These are phyloP conservation scores for Ophiothrix spiculata DNA, from an alignment of 35 echinoderm and acorn worm genomes.

Conservation along the genomic window DNA sequence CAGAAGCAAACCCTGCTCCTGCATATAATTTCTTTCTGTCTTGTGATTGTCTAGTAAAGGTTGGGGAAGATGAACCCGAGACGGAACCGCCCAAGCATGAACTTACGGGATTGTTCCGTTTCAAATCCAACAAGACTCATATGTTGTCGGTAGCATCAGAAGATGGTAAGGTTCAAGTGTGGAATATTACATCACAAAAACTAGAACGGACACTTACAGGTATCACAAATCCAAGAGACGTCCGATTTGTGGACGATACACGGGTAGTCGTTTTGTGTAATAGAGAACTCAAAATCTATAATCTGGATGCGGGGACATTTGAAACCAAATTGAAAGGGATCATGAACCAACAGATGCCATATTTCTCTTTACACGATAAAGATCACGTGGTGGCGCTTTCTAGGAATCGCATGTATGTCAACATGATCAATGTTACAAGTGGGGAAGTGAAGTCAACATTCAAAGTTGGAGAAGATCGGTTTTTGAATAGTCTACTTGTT, in stretches of 20 bases:
- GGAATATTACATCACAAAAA: conserved; percentile 67
- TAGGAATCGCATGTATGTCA: conserved; percentile 93
- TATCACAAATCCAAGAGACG: conserved; percentile 62
- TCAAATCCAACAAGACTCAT: conserved; percentile 54
- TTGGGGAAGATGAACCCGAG: conserved; percentile 42
- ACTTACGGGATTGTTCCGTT: conserved; percentile 58
- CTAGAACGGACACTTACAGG: conserved; percentile 74
- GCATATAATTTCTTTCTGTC: conserved; percentile 81
- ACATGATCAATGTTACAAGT: conserved; percentile 82
- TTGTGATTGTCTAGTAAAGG: conserved; percentile 41
- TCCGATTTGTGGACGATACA: conserved; percentile 80
- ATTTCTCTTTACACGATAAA: conserved; percentile 69
- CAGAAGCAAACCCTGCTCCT: conserved; percentile 57
- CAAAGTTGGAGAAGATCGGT: conserved; percentile 93
- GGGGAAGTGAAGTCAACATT: conserved; percentile 81
- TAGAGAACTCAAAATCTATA: conserved; percentile 88
- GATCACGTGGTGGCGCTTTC: conserved; percentile 95
- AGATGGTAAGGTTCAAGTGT: conserved; percentile 64
- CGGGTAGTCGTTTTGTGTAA: conserved; percentile 86
- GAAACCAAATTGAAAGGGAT: conserved; percentile 89
- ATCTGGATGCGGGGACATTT: conserved; percentile 74
- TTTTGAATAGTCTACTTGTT: conserved; percentile 93
- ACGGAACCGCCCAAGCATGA: conserved; percentile 20
- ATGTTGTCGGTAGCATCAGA: conserved; percentile 82
- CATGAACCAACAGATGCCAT: conserved; percentile 94